Evolutionary conservation across 2,797 vertebrate species (phyloP).

Genomic region (Linurgus olivaceus): DNA sequence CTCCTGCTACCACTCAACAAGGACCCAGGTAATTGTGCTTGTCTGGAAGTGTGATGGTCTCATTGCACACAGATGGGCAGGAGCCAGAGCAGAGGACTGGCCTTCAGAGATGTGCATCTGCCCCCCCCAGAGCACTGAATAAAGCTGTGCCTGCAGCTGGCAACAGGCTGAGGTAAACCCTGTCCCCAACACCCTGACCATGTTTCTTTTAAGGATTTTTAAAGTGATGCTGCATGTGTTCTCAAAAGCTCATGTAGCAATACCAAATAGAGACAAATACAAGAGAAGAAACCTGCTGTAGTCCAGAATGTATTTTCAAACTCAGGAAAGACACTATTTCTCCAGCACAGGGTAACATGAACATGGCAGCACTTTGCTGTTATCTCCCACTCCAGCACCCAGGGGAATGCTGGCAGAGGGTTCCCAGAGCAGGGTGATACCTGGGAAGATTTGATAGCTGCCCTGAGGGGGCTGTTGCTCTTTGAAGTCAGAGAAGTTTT

Average conservation of each 20-base stretch:
- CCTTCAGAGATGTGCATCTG: not conserved
- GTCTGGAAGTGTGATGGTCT: not conserved
- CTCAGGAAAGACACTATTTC: not conserved
- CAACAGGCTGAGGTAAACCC: not conserved
- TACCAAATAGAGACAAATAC: not conserved
- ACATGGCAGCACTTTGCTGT: accelerated
- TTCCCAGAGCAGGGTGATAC: not conserved
- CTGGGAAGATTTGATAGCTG: not conserved
- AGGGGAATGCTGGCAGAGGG: not conserved
- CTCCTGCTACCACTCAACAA: not conserved
- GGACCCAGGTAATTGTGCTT: not conserved
- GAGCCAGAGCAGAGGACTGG: not conserved
- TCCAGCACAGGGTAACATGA: not conserved
- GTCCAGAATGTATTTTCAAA: not conserved
- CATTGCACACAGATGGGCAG: not conserved
- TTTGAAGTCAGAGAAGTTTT: not conserved
- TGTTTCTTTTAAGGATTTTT: not conserved
- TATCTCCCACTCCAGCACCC: not conserved
- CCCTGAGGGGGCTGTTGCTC: not conserved
- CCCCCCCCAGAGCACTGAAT: not conserved
- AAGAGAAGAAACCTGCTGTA: not conserved
- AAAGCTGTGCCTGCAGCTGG: not conserved
- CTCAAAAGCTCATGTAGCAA: not conserved
- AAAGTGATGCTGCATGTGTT: not conserved
- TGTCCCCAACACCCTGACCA: not conserved